These are phyloP conservation scores for Amazona vittata DNA, from an alignment of 2,113 vertebrate genomes.

Conservation along the genomic window DNA sequence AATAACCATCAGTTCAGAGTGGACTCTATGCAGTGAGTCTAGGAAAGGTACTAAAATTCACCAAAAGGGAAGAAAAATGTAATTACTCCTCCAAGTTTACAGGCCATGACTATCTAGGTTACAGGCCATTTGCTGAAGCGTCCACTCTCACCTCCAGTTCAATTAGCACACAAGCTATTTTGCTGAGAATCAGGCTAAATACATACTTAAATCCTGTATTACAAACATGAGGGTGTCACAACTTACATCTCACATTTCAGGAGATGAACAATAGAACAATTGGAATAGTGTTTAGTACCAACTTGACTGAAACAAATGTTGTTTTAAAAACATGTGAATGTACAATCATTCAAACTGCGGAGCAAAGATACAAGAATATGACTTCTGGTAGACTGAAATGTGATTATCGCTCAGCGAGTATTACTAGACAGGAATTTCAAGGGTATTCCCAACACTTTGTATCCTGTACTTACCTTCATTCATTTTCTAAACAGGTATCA, in stretches of 20 bases:
- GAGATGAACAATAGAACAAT: neutral
- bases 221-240: neutral
- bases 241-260: neutral
- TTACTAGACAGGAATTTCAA: neutral
- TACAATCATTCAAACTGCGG: neutral
- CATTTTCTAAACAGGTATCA: neutral
- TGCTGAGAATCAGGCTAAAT: neutral
- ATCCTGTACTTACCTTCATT: neutral
- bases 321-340: neutral
- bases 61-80: neutral
- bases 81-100: neutral
- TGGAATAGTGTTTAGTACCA: neutral
- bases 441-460: neutral
- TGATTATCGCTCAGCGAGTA: neutral
- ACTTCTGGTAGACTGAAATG: neutral
- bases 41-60: neutral
- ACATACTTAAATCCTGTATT: neutral
- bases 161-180: neutral
- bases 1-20: neutral
- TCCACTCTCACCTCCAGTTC: neutral
- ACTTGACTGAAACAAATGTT: neutral
- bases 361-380: neutral
- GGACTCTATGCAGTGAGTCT: fast-evolving
- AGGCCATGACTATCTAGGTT: neutral
- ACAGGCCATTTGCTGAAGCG: neutral